Conservation (phyloP, 2,888 invertebrate genomes). For the Empis livida region DNA sequence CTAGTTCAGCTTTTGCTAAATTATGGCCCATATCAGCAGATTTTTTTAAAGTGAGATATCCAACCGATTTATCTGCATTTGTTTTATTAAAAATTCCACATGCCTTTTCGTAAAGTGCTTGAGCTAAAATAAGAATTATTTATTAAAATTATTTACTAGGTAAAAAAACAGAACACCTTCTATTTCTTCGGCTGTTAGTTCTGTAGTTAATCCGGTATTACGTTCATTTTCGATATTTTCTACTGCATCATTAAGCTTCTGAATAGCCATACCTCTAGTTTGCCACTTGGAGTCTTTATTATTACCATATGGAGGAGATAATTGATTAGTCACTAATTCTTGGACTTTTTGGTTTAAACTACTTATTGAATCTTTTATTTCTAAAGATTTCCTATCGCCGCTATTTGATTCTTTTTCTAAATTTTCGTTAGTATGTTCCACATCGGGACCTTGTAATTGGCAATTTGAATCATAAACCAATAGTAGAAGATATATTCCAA, state of each 20-base stretch:
- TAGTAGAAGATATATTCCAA: too few relatives aligned
- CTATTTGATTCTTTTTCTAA: conserved; percentile 19
- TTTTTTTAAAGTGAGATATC: conserved; percentile 60
- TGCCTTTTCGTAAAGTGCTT: conserved; percentile 60
- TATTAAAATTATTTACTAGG: too few relatives aligned
- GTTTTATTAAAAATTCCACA: conserved; percentile 58
- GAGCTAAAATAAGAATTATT: conserved; percentile 40
- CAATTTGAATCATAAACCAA: not conserved
- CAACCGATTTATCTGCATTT: conserved; percentile 54
- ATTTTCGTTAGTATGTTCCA: not conserved
- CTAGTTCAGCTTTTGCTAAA: conserved; percentile 70
- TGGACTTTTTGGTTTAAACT: too few relatives aligned
- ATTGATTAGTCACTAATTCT: not conserved
- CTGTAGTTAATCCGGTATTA: conserved; percentile 27
- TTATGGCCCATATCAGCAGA: conserved; percentile 72
- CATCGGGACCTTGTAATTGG: not conserved
- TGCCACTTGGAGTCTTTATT: conserved; percentile 15
- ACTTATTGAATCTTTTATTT: conserved; percentile 15
- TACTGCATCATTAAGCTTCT: conserved; percentile 11
- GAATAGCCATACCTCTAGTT: conserved; percentile 24
- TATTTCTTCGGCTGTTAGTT: conserved; percentile 19
- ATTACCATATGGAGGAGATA: not conserved
- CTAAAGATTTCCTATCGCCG: conserved; percentile 15
- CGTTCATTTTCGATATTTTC: conserved; percentile 33
- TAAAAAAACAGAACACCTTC: too few relatives aligned